Evolutionary conservation across 2,888 invertebrate genomes (phyloP).

Genomic region (Watsonalla cultraria): DNA sequence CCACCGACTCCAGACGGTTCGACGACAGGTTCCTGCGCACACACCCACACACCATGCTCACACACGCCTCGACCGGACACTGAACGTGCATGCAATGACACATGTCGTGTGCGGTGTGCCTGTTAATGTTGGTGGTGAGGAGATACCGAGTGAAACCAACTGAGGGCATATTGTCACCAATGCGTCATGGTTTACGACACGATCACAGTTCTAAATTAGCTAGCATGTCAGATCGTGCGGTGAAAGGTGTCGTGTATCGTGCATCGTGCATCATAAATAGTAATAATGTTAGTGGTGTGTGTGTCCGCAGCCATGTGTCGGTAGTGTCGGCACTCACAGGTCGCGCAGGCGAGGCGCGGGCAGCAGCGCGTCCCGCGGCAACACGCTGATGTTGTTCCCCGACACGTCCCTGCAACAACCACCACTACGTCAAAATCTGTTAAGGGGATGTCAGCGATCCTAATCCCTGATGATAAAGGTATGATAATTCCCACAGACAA

Average conservation of each 20-base stretch:
- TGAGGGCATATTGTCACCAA: too few relatives aligned
- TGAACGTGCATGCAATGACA: not conserved
- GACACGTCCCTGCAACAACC: constrained; percentile 86
- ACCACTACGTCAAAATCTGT: not conserved
- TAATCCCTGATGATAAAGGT: not conserved
- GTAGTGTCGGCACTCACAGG: constrained; percentile 79
- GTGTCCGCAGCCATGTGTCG: not conserved
- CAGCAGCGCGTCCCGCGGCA: constrained; percentile 84
- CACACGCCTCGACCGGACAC: not conserved
- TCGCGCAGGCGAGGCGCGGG: constrained; percentile 84
- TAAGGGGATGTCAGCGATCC: not conserved
- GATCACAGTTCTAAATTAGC: too few relatives aligned
- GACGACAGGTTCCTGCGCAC: constrained; percentile 84
- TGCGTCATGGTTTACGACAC: too few relatives aligned
- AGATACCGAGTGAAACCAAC: too few relatives aligned
- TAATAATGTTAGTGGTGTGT: not conserved
- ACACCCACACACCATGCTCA: constrained; percentile 30
- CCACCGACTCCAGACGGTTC: constrained; percentile 85
- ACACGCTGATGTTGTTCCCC: constrained; percentile 87
- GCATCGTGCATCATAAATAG: too few relatives aligned
- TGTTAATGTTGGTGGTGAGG: too few relatives aligned
- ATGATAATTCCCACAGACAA: not conserved
- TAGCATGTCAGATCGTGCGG: too few relatives aligned
- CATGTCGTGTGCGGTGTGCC: not conserved
- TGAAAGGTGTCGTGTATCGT: too few relatives aligned